phyloP scores from a whole-genome alignment of 2,113 vertebrate species.

The Pygoscelis adeliae region DNA sequence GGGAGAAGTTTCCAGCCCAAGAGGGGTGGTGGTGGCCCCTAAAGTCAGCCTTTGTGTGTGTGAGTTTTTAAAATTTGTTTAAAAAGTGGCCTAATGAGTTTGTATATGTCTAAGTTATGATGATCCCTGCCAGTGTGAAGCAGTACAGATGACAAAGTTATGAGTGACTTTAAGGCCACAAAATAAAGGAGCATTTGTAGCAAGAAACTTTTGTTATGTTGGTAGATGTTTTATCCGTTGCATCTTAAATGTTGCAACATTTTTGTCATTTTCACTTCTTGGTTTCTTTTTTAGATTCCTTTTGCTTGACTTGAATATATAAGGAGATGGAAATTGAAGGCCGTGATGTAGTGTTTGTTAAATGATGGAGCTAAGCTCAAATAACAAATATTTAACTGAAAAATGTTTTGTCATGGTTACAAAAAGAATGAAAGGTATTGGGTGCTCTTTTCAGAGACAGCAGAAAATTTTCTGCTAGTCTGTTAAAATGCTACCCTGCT shows the following conservation, averaged over 20 bases:
- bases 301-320: not conserved
- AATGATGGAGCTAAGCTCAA: not conserved
- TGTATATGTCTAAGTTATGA: fast-evolving
- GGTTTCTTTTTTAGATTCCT: not conserved
- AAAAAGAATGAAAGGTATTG: not conserved
- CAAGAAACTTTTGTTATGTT: not conserved
- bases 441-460: not conserved
- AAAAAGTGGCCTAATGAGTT: not conserved
- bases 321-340: not conserved
- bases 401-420: not conserved
- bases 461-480: not conserved
- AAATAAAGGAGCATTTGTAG: not conserved
- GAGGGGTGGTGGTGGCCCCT: not conserved
- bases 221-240: not conserved
- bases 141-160: not conserved
- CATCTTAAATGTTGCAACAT: not conserved
- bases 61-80: not conserved
- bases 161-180: not conserved
- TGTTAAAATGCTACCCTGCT: not conserved
- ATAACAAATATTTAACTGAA: not conserved
- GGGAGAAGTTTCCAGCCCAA: not conserved
- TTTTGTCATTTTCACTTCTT: not conserved
- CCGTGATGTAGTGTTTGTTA: not conserved
- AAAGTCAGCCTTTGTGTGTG: not conserved
- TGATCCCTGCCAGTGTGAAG: not conserved